Evolutionary conservation across 1,140 invertebrate species (phyloP), one percentile per base, ranked within the genome.

Genomic region (Pemphigus obesinymphae): DNA sequence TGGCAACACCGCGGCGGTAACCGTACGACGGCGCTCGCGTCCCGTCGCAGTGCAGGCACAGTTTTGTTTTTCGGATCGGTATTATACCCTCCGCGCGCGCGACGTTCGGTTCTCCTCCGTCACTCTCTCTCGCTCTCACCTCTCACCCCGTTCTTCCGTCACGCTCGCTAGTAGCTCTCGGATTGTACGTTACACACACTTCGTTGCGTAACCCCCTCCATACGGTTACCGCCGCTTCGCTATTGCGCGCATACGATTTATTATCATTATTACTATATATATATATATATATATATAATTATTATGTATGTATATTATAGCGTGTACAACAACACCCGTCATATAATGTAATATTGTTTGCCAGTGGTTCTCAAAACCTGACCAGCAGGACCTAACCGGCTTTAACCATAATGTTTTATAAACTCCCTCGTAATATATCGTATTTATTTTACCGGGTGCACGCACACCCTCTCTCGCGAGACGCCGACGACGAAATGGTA

Each of bases 351-450:
- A 73, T 73, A 48, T 31, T 50, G 70, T 50, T 43, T 13, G 17
- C 68, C 70, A 73, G 70, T 73, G 70, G 70, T 73, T 73, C 45
- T 50, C 70, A 73, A 31, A n/a, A n/a, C n/a, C n/a, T n/a, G n/a
- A n/a, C n/a, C n/a, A n/a, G n/a, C n/a, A n/a, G n/a, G n/a, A n/a
- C n/a, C 26, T 0, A 17, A 17, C 15, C 43, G 26, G 3, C 43
- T 2, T 15, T 5, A 45, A 45, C 43, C 10, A 11, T 13, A 45
- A 7, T 20, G n/a, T 50, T 45, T n/a, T 70, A 29, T 26, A 70
- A 43, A 70, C 68, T 70, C n/a, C 23, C n/a, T 29, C 63, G 10
- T 26, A 10, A 13, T 58, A 15, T n/a, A n/a, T n/a, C 53, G n/a
- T 37, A 37, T 66, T 37, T 66, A 66, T 37, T 40, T 66, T 34